Conservation (phyloP, 2,797 vertebrate genomes). For the Varecia variegata region DNA sequence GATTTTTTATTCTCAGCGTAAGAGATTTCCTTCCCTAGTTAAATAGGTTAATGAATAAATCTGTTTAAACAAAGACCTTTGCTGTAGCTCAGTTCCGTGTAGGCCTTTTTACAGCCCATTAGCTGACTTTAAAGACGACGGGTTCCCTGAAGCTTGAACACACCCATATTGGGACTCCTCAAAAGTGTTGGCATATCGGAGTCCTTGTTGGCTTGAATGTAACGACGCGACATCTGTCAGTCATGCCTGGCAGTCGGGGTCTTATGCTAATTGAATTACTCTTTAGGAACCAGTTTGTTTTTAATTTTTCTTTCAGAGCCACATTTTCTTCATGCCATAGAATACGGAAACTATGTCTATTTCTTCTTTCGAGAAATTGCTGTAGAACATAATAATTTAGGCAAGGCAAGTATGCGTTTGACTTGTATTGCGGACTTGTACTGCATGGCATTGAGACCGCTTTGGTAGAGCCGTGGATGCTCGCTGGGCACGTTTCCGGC, state of each 20-base stretch:
- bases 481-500: background rate
- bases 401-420: conserved; percentile 89
- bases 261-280: background rate
- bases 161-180: conserved; percentile 39
- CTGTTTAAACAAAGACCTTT: conserved; percentile 73
- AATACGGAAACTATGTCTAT: conserved; percentile 98
- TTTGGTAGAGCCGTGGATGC: background rate
- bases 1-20: conserved; percentile 51
- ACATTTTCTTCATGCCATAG: conserved; percentile 97
- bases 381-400: conserved; percentile 97
- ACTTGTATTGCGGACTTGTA: background rate
- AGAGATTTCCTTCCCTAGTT: conserved; percentile 69
- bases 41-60: conserved; percentile 76
- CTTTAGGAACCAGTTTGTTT: conserved; percentile 62
- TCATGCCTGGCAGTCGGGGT: background rate
- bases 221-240: background rate
- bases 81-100: conserved; percentile 71
- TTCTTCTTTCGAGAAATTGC: conserved; percentile 99
- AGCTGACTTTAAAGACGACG: conserved; percentile 67
- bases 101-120: conserved; percentile 76
- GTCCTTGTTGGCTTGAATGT: background rate
- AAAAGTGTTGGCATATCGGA: background rate
- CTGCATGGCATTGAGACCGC: background rate
- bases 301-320: conserved; percentile 89
- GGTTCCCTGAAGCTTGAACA: conserved; percentile 65